Conservation (phyloP, 2,797 vertebrate species). For the Crenuchus spilurus region DNA sequence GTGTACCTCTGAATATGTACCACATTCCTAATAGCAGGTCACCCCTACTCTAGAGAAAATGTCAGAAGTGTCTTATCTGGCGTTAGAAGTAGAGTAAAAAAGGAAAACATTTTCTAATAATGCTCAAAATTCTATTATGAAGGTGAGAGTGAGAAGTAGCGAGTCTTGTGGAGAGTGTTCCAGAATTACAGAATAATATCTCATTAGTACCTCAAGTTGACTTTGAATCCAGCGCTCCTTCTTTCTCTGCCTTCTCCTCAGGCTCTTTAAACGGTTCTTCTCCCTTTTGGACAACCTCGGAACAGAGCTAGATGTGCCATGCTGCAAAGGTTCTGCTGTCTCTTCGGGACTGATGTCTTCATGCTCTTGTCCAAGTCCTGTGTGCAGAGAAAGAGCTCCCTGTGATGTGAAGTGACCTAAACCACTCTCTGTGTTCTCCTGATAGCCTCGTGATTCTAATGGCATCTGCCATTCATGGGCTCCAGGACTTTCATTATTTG, state of each 20-base stretch:
- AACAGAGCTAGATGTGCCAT: slow-evolving; percentile 50
- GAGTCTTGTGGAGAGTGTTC: too few relatives aligned
- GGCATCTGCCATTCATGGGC: background rate
- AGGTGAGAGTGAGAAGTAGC: too few relatives aligned
- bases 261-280: slow-evolving; percentile 83
- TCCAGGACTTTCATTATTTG: background rate
- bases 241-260: slow-evolving; percentile 80
- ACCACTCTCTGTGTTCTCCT: slow-evolving; percentile 3
- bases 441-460: slow-evolving; percentile 17
- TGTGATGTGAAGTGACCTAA: background rate
- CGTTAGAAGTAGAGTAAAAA: too few relatives aligned
- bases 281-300: slow-evolving; percentile 76
- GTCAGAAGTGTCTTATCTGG: too few relatives aligned
- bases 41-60: too few relatives aligned
- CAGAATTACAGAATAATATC: background rate
- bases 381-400: slow-evolving; percentile 1
- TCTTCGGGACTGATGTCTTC: slow-evolving; percentile 7
- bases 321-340: slow-evolving; percentile 22
- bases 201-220: slow-evolving; percentile 67
- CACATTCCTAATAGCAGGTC: too few relatives aligned
- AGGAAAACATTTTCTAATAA: too few relatives aligned
- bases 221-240: slow-evolving; percentile 76
- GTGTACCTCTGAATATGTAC: too few relatives aligned
- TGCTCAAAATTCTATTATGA: too few relatives aligned
- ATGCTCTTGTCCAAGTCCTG: slow-evolving; percentile 7